These are phyloP conservation scores for Contarinia nasturtii DNA, from an alignment of 1,140 invertebrate genomes.

Conservation along the genomic window DNA sequence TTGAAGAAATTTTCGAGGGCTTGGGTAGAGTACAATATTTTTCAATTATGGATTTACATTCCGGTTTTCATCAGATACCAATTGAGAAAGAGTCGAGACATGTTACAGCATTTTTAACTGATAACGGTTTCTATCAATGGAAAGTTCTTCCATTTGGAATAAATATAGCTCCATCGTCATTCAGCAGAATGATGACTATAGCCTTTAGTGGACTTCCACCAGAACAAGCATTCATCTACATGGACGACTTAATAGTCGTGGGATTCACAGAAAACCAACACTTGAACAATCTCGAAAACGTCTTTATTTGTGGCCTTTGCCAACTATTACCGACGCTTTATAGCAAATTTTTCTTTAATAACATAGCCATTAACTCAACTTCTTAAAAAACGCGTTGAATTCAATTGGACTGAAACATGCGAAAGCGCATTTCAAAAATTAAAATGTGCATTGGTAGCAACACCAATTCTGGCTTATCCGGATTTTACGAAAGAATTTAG, in stretches of 20 bases:
- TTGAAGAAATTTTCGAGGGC: constrained; percentile 15
- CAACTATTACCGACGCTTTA: background rate
- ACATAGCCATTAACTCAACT: background rate
- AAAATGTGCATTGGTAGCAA: constrained; percentile 7
- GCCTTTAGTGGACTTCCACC: background rate
- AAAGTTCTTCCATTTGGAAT: no score
- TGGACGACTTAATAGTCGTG: no score
- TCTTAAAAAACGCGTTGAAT: constrained; percentile 3
- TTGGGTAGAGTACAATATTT: constrained; percentile 8
- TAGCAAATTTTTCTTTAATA: background rate
- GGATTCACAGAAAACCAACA: constrained; percentile 1
- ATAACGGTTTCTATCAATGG: no score
- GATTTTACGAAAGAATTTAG: background rate
- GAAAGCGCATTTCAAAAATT: constrained; percentile 10
- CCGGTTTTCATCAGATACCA: background rate
- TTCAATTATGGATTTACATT: background rate
- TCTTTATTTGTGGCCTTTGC: background rate
- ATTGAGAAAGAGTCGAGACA: background rate
- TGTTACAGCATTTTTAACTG: no score
- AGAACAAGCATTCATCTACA: background rate
- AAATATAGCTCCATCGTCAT: background rate
- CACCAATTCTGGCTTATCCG: background rate
- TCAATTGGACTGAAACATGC: constrained; percentile 7
- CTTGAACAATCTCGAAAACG: constrained; percentile 2
- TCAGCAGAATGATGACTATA: constrained; percentile 2